Conservation (phyloP, 1,140 invertebrate species). For the Brachystomella parvula region DNA sequence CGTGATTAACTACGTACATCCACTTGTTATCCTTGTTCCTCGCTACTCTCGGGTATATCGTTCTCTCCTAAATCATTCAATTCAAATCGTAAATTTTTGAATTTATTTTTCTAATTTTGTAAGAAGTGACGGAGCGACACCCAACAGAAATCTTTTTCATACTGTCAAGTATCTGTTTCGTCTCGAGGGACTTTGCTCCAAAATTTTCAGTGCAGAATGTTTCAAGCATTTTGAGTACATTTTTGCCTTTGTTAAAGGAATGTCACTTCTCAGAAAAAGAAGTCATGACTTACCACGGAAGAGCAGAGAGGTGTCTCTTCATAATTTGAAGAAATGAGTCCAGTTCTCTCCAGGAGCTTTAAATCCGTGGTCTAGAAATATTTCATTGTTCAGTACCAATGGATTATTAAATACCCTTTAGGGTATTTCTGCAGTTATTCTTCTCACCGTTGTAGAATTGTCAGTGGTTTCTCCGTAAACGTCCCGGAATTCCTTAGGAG, state of each 20-base stretch:
- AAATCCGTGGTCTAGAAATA: constrained; percentile 6
- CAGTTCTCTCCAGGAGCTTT: constrained; percentile 9
- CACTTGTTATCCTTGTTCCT: constrained; percentile 48
- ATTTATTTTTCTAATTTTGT: background rate
- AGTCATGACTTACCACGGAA: constrained; percentile 22
- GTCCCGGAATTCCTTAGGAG: constrained; percentile 28
- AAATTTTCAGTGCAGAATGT: background rate
- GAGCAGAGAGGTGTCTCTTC: constrained; percentile 34
- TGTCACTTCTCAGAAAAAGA: background rate
- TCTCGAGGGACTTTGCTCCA: background rate
- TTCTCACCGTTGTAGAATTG: constrained; percentile 6
- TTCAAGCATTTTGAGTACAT: too few species aligned
- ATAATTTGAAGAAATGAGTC: constrained; percentile 11
- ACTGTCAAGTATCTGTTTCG: too few species aligned
- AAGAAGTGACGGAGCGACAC: background rate
- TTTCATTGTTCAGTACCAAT: too few species aligned
- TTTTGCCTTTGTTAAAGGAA: too few species aligned
- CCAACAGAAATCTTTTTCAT: too few species aligned
- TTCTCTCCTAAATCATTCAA: constrained; percentile 40
- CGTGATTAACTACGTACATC: constrained; percentile 52
- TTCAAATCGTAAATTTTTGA: background rate
- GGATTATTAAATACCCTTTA: background rate
- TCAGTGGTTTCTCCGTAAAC: constrained; percentile 31
- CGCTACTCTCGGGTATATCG: constrained; percentile 46
- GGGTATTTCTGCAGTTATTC: background rate